These are phyloP conservation scores for Galeopterus variegatus DNA, from an alignment of 2,113 vertebrate genomes.

Conservation along the genomic window DNA sequence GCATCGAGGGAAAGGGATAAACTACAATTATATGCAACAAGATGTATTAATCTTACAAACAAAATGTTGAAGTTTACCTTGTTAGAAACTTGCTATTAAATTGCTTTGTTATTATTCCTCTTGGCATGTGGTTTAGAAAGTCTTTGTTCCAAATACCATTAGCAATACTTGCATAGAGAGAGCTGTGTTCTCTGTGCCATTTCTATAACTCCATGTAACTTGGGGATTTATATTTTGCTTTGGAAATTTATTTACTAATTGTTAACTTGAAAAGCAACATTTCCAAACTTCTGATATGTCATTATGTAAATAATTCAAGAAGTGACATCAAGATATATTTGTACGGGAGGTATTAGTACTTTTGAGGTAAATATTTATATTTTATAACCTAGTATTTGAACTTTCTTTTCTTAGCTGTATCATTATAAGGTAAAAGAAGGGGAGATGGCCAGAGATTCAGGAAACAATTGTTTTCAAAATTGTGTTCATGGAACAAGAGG, in stretches of 20 bases:
- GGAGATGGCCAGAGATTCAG: slow-evolving; percentile 4
- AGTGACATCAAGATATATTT: not conserved
- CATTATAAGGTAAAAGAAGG: slow-evolving; percentile 17
- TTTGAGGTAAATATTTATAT: slow-evolving; percentile 58
- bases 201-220: not conserved
- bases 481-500: not conserved
- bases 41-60: not conserved
- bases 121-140: not conserved
- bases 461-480: slow-evolving; percentile 46
- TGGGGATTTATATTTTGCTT: slow-evolving; percentile 50
- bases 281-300: not conserved
- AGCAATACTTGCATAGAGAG: not conserved
- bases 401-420: not conserved
- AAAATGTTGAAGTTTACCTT: not conserved
- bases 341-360: not conserved
- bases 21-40: not conserved
- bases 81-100: not conserved
- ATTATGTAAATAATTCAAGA: slow-evolving; percentile 35
- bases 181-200: not conserved
- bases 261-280: slow-evolving; percentile 17
- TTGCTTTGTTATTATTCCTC: not conserved
- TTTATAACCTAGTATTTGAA: slow-evolving; percentile 1
- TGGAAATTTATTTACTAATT: slow-evolving; percentile 58
- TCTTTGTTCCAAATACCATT: not conserved
- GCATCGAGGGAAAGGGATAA: not conserved